Percentiles rank a stretch among this genome's conserved stretches.
These are phyloP conservation scores for Leptinotarsa haldemani DNA, from an alignment of 2,888 invertebrate species.

Conservation along the genomic window DNA sequence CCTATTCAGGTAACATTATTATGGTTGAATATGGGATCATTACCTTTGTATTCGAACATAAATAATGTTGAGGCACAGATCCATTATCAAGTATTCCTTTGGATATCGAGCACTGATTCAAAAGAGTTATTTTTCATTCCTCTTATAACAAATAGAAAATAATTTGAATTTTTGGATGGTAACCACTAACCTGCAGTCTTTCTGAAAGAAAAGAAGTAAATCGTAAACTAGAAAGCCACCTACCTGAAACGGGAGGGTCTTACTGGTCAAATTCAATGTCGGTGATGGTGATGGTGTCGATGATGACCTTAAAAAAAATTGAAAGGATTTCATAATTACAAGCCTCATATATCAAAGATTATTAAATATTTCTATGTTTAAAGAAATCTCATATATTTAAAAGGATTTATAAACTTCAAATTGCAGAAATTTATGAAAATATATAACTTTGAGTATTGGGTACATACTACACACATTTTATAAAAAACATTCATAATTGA, in stretches of 20 bases:
- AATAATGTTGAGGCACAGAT: no score
- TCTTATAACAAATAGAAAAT: constrained; percentile 21
- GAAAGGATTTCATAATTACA: neutral
- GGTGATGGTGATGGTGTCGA: constrained; percentile 58
- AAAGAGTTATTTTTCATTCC: constrained; percentile 22
- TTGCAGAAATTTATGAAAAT: no score
- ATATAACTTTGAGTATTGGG: no score
- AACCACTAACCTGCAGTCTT: constrained; percentile 51
- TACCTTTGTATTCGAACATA: no score
- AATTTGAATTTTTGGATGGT: constrained; percentile 34
- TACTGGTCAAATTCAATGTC: constrained; percentile 61
- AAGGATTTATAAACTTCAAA: neutral
- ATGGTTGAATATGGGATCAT: no score
- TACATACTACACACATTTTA: no score
- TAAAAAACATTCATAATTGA: no score
- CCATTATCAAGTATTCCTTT: no score
- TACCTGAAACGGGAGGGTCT: constrained; percentile 62
- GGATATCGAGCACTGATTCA: no score
- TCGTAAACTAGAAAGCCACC: constrained; percentile 54
- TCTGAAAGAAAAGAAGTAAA: constrained; percentile 50
- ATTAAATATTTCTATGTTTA: neutral
- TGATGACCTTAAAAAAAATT: constrained; percentile 48
- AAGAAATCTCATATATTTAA: neutral
- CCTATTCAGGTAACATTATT: no score
- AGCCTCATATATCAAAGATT: no score